Evolutionary conservation across 2,113 vertebrate species (phyloP), one percentile per base, ranked within the genome.

Genomic region (Ochotona curzoniae): DNA sequence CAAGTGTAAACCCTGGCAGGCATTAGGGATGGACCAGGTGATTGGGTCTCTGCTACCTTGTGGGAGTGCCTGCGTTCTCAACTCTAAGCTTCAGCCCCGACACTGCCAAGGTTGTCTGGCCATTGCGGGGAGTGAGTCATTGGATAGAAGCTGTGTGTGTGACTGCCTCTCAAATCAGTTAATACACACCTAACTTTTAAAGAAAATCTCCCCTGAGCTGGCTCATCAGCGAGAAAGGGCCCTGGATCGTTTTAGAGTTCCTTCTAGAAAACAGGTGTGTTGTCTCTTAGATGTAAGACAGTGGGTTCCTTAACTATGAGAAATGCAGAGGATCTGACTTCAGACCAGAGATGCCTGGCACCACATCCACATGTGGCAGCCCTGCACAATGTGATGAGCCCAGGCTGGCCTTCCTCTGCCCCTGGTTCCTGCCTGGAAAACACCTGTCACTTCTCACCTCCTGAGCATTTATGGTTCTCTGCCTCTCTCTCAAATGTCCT

Each of bases 301-400:
- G 76, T 49, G 74, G 32, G 26, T 71, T 89, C 76, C 32, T 76
- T 73, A 84, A 66, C 44, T 67, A 63, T 78, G 82, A 90, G 75
- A 86, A 87, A 83, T 74, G 20, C 8, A 51, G 93, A 35, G 63
- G 82, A 26, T 70, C 30, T 32, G 74, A 66, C 79, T 87, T 87
- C 47, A 83, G 30, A 61, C 28, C 32, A 17, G 35, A 93, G 11
- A 9, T 74, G 82, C 60, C 76, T 88, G 63, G 49, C 0, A 2
- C 13, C 25, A 63, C 73, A 47, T 13, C 74, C 73, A 64, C 17
- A 75, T 4, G 4, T 13, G 25, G 23, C 47, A 83, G 35, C 54
- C 49, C 54, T 32, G n/a, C 63, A 54, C 3, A 61, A 32, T 2
- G 35, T 12, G 1, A 70, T 15, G 11, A 74, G 12, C 38, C 23